phyloP scores from a whole-genome alignment of 2,888 invertebrate species.

The Cerastis rubricosa region DNA sequence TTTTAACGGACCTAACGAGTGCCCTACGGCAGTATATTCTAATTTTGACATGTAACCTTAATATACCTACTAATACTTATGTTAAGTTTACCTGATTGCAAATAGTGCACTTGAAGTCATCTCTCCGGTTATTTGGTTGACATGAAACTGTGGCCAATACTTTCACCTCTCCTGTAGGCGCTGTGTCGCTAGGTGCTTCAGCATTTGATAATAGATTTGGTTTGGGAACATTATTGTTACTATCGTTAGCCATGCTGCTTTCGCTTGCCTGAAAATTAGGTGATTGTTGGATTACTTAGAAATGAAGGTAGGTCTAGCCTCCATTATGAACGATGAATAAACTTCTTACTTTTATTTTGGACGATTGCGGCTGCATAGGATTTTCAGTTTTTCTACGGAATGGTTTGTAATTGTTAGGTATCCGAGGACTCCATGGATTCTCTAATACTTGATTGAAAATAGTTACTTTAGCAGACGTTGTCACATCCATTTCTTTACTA shows the following conservation, averaged over 20 bases:
- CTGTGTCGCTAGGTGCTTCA: constrained; percentile 32
- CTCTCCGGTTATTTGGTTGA: constrained; percentile 34
- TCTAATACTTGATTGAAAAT: constrained; percentile 89
- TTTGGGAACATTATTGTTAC: constrained; percentile 76
- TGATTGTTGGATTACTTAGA: constrained; percentile 15
- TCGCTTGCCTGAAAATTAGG: constrained; percentile 68
- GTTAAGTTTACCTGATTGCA: constrained; percentile 77
- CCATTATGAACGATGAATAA: background rate
- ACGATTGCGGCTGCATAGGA: constrained; percentile 14
- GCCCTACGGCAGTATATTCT: background rate
- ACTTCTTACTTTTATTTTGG: constrained; percentile 65
- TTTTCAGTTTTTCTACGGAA: constrained; percentile 74
- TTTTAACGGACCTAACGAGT: background rate
- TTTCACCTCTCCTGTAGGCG: constrained; percentile 31
- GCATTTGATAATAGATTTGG: constrained; percentile 13
- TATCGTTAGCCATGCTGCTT: constrained; percentile 69
- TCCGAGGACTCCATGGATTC: constrained; percentile 90
- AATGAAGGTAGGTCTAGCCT: background rate
- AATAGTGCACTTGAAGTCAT: constrained; percentile 75
- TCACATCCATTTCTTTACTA: constrained; percentile 39
- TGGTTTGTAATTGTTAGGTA: constrained; percentile 80
- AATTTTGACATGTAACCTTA: background rate
- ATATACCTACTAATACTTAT: background rate
- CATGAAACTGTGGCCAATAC: constrained; percentile 27
- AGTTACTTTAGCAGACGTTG: constrained; percentile 68